Base-by-base conservation (phyloP, 1,140 invertebrate genomes). In the Sycobia sp. region DNA sequence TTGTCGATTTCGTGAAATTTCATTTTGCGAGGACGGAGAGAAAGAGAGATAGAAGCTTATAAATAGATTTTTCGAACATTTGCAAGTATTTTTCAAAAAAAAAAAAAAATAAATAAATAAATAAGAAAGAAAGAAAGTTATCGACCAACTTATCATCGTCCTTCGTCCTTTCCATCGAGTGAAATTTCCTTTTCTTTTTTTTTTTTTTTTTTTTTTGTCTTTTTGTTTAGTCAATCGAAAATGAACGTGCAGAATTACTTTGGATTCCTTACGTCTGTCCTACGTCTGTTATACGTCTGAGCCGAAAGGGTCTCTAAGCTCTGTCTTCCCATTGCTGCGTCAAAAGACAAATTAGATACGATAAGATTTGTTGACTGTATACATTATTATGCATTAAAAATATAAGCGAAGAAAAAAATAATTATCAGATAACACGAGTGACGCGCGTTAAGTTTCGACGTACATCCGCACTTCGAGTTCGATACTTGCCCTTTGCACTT, bases 261-360 rank as follows among this genome's bases (percentile, higher is more conserved):
- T 23, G 13, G 43, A 38, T 10, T 27, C 27, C 34, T 22, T 14
- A 39, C n/a, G n/a, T 63, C 36, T 63, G 29, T 57, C 50, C 59
- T 63, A 51, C 51, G 27, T 63, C 54, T 49, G 53, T 62, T 62
- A 50, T 27, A 57, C 29, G 51, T 75, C 70, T 76, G 77, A 77
- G 76, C 76, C 76, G 72, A 65, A 77, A 74, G 67, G 71, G 72
- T 78, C 73, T 80, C 76, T 75, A 75, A 74, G 77, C 78, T 80
- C 79, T 76, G 78, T 82, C 79, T 82, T 82, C 79, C 79, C 78
- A 77, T 77, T 72, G 77, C 78, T 80, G 73, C 76, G 77, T 80
- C 77, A 76, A 77, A 79, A 76, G 72, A 80, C 76, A 76, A 81
- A 76, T 73, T 77, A 80, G 77, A 76, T 78, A 65, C 72, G 72